Base-by-base conservation (phyloP, 2,888 invertebrate genomes). In the Callimorpha dominula region DNA sequence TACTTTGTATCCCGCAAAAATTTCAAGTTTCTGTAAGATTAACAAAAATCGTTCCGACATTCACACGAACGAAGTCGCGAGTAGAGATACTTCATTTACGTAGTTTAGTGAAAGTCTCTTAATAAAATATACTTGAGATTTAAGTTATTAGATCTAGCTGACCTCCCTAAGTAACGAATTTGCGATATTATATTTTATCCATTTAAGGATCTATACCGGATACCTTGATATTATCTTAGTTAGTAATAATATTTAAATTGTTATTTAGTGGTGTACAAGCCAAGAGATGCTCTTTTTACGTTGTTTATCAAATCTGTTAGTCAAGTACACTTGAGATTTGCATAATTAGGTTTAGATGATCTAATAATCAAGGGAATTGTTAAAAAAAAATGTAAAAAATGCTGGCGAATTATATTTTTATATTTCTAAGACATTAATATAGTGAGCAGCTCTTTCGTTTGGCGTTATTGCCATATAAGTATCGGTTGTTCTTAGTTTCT, bases 391-490 rank as follows among this genome's bases (percentile, higher is more conserved):
- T 31, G 31, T 31, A 31, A 31, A 31, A 31, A 31, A 31, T 31
- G 2, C 62, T 62, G 65, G 52, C 73, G 72, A 72, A 54, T 73
- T 70, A 78, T 80, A 74, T 71, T 79, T 76, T 69, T 40, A 70
- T 72, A 46, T 46, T 81, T 81, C 83, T 74, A 68, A 73, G 65
- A 81, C 77, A 83, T 84, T 84, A 80, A 83, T 81, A 87, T 83
- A 87, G 85, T 81, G 84, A 87, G 84, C 75, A 77, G 74, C 77
- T 79, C 76, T 81, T 80, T 76, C 76, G 72, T 80, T 78, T 78
- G 77, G 72, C 75, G 82, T 88, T 86, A 89, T 90, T 85, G 77
- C 88, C 89, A 83, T 89, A 87, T 87, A 89, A 86, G 88, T 85
- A 87, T 86, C 77, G 86, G 80, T 85, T 88, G 83, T 85, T 87